Conservation (phyloP, 1,140 invertebrate genomes). For the Brachionus sp. region DNA sequence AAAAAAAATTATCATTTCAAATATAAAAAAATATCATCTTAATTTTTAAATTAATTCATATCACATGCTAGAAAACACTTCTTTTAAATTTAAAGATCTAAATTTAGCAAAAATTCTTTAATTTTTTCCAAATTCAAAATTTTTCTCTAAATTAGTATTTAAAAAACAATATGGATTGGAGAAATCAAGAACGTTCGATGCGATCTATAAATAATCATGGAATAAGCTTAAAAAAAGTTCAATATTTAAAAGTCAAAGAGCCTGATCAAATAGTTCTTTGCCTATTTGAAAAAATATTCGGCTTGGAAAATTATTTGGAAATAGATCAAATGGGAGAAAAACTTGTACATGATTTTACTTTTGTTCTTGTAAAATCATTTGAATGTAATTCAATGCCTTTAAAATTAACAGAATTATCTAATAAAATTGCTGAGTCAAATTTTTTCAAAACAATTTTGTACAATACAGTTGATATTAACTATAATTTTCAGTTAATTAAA, state of each 20-base stretch:
- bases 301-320: not conserved
- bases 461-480: not conserved
- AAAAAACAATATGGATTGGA: too few species aligned
- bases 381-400: slow-evolving; percentile 6
- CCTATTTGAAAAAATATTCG: not conserved
- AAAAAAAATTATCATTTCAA: too few species aligned
- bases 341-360: not conserved
- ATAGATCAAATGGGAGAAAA: not conserved
- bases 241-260: not conserved
- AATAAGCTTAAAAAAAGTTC: not conserved
- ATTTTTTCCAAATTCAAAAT: too few species aligned
- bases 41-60: too few species aligned
- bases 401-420: not conserved
- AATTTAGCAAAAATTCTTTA: too few species aligned
- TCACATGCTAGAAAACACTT: too few species aligned
- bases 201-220: too few species aligned
- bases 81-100: too few species aligned
- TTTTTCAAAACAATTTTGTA: not conserved
- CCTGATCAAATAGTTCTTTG: not conserved
- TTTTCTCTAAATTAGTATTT: too few species aligned
- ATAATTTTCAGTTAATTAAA: not conserved
- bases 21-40: too few species aligned
- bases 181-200: too few species aligned
- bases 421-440: not conserved
- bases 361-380: not conserved